Evolutionary conservation across 2,113 vertebrate genomes (phyloP), one percentile per base, ranked within the genome.

Genomic region (Seriola rivoliana): DNA sequence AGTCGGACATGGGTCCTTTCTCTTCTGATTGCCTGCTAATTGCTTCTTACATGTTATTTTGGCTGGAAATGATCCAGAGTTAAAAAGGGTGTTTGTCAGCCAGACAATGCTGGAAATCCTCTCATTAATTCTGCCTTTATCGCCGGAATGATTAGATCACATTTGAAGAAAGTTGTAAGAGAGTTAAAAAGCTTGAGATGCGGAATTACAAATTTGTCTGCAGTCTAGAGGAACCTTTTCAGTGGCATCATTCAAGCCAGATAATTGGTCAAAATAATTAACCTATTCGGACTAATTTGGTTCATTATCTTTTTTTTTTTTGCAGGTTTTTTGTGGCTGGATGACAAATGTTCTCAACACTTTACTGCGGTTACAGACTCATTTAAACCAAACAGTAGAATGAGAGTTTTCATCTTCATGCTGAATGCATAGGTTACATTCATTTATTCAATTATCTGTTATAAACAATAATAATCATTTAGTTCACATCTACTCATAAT

Each of bases 61-160:
- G 40, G 14, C 38, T 46, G 74, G 60, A 65, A 76, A 76, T 80
- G 6, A 54, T 71, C 62, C 38, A 4, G 1, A 77, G 42, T 80
- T 71, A 62, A 74, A 71, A 32, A 66, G 38, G 40, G 14, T 21
- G 34, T 78, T 78, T 40, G 40, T 36, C 14, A 68, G 52, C 63
- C 63, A 46, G 63, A 29, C 50, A 38, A 46, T 23, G 8, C 2
- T 58, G 54, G 82, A 34, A 64, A 59, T 81, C 72, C 29, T 16
- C 70, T 90, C 85, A 85, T 92, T 91, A 89, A 88, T 88, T 82
- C 36, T 34, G 44, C 66, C 55, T 71, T 88, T 52, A 79, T 87
- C n/a, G 1, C 58, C 25, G 32, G 7, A 21, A 55, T 66, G 76
- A 84, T 82, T 62, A 63, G 48, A 78, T 80, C 13, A 7, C 52